A percentile compares a stretch with the other conserved stretches of the same genome.
Conservation (phyloP, 2,113 vertebrate genomes). For the Calyptomena viridis region DNA sequence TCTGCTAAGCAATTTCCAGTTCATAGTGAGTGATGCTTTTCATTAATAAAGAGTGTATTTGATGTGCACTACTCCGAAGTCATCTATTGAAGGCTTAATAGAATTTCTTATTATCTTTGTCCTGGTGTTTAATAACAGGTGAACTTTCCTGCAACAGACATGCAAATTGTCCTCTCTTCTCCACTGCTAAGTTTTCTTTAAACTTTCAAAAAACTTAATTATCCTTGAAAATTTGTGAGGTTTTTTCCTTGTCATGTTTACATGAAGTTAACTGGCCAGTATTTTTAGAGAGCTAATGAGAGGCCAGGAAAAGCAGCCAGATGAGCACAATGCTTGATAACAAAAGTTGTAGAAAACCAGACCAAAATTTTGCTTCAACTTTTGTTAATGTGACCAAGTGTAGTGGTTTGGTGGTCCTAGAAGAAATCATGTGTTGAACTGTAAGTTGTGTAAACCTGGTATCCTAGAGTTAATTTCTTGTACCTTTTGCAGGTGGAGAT, state of each 20-base stretch:
- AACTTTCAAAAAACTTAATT: not conserved
- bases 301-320: not conserved
- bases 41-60: not conserved
- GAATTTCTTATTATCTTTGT: not conserved
- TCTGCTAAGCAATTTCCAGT: not conserved
- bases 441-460: conserved; percentile 12
- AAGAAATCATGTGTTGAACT: not conserved
- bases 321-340: not conserved
- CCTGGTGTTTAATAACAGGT: not conserved
- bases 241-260: not conserved
- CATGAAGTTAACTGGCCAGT: not conserved
- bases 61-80: not conserved
- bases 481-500: conserved; percentile 90
- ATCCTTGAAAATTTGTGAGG: not conserved
- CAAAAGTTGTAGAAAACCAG: not conserved
- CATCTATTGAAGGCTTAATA: not conserved
- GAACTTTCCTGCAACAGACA: not conserved
- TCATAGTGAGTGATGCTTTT: not conserved
- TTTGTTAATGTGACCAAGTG: not conserved
- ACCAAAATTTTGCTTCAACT: not conserved
- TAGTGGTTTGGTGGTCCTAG: not conserved
- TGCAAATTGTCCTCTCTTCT: not conserved
- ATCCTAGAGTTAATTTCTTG: conserved; percentile 55
- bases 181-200: not conserved
- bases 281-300: not conserved